Evolutionary conservation across 2,888 invertebrate genomes (phyloP), one percentile per base, ranked within the genome.

Genomic region (Xestia c-nigrum): DNA sequence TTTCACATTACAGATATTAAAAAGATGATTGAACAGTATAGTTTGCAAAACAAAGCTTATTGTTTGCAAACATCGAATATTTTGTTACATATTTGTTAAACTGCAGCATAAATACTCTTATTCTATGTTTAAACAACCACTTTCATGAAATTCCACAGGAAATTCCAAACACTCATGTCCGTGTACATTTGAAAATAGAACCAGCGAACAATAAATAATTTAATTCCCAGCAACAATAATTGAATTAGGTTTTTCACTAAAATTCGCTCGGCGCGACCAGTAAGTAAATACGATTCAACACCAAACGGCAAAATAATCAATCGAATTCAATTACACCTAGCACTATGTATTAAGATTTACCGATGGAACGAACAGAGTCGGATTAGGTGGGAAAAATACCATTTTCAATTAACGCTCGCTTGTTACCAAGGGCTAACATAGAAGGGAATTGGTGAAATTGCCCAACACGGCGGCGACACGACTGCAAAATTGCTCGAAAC

Each of bases 391-490:
- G 91, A 93, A 94, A 95, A 95, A 94, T 91, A 89, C 92, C 92
- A 89, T 92, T 95, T 96, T 95, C 95, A 96, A 96, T 96, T 96
- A 96, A 93, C 93, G 90, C 81, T 85, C 88, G 92, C 95, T 95
- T 96, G 96, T 96, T 93, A 92, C 88, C 83, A 84, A 85, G 88
- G 87, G 86, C 84, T 88, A 89, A 93, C 92, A 91, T 87, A 87
- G 89, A 83, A 88, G 87, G 85, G 82, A 87, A 86, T 81, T 80
- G 85, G 83, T 83, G 88, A 90, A 93, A 95, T 94, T 94, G 93
- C 92, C 92, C 88, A 80, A 88, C 87, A 85, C 88, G 85, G 84
- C 84, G 72, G 83, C 91, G 92, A 93, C 95, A 94, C 89, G 94
- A 79, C 83, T 87, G 87, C 91, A 89, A 92, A 94, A 95, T 94